A percentile compares a stretch with the other conserved stretches of the same genome.
phyloP scores from a whole-genome alignment of 2,888 invertebrate genomes.

The Oithona nana region DNA sequence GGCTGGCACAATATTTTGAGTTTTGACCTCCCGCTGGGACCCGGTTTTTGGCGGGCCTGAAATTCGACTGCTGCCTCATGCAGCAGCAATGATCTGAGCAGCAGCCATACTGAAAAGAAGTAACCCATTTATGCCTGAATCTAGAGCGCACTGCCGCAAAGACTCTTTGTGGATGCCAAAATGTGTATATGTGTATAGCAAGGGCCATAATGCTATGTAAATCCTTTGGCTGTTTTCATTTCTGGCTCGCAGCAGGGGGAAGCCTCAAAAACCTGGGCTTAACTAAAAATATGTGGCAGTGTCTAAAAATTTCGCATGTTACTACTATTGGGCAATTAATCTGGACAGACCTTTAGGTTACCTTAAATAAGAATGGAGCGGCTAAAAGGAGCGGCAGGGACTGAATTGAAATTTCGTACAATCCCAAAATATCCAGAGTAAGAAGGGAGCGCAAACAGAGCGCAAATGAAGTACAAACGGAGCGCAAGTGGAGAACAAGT shows the following conservation, averaged over 20 bases:
- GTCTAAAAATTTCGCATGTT: background rate
- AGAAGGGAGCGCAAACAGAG: no score
- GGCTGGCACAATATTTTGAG: no score
- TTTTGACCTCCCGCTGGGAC: no score
- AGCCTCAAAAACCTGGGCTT: background rate
- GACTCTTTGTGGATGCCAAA: background rate
- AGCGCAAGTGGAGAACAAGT: no score
- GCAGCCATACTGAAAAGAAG: no score
- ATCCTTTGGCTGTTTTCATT: background rate
- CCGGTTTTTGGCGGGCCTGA: no score
- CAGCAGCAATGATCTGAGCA: no score
- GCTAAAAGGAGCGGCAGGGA: no score
- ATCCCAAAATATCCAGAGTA: no score
- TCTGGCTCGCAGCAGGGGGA: background rate
- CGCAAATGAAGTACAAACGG: no score
- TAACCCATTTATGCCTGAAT: background rate
- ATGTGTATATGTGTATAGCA: background rate
- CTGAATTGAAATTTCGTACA: no score
- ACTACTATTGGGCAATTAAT: background rate
- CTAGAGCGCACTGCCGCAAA: background rate
- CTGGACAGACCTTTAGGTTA: background rate
- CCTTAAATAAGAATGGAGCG: background rate
- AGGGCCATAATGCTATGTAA: background rate
- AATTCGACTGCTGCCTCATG: no score
- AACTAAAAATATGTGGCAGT: background rate